Evolutionary conservation across 2,113 vertebrate genomes (phyloP), one percentile per base, ranked within the genome.

Genomic region (Phalacrocorax brasilianus): DNA sequence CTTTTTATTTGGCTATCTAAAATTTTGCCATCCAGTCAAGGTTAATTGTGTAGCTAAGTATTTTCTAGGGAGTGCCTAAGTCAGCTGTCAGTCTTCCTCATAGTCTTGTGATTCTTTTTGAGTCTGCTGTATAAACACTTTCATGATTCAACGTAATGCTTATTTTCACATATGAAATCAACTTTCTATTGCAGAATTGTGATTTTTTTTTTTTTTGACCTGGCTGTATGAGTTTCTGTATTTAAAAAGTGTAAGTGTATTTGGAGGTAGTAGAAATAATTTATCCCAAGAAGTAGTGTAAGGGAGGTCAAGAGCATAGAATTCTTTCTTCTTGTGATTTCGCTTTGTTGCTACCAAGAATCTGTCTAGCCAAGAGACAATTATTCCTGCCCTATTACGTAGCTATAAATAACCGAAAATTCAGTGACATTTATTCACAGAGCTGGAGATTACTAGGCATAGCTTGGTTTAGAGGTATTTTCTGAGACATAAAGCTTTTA

Each of bases 301-400:
- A 75, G 27, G 28, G 22, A 89, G 13, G 22, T 78, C 50, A 70
- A 88, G 22, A 91, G 45, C 5, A 23, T 11, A 58, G 52, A 73
- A 82, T 72, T 73, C 32, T 91, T 95, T 91, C 38, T 45, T 74
- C 28, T 52, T 85, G 14, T 38, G 23, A 66, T 87, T 87, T 89
- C 20, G 50, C 32, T 91, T 82, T 87, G 35, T 49, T 42, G 26
- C n/a, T 76, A 65, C 16, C 20, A 88, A 68, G 74, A 91, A 17
- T 52, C 40, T 38, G 32, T 53, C 76, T 84, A 55, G 26, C 28
- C 40, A 85, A 62, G 67, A 89, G 40, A 73, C 44, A 79, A 28
- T 89, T 72, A 91, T 66, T 81, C 22, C 65, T 85, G 26, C 52
- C 19, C 24, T 47, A 33, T 87, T 87, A 85, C 12, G 33, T 58